Base-by-base conservation (phyloP, 2,797 vertebrate genomes). In the Trematomus bernacchii region DNA sequence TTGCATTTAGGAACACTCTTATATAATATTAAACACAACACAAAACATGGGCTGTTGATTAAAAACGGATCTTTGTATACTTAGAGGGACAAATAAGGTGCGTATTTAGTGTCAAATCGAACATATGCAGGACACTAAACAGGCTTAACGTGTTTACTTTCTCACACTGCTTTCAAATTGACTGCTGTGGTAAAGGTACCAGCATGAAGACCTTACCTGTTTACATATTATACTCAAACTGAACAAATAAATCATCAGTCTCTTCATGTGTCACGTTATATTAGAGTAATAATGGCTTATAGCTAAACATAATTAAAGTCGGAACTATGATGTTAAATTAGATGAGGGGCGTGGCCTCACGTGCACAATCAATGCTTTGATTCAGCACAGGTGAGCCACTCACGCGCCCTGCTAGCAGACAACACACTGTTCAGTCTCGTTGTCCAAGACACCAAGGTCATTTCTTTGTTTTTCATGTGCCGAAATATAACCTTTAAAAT, bases 301-400 rank as follows among this genome's bases (percentile, higher is more conserved):
- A 30, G 11, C 13, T 3, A 15, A 53, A 44, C n/a, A 33, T 6
- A 42, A 2, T 23, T 12, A 46, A 44, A 33, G 3, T 5, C 15
- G 33, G 2, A 16, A 13, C 33, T 51, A 47, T 65, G 21, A 3
- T 27, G 46, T 48, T 51, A 50, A n/a, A 51, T 13, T 0, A 19
- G 60, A 37, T 0, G 6, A 69, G 61, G 73, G 87, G 89, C 76
- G 85, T 83, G 87, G 76, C 62, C 27, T 88, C 57, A 13, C 44
- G 0, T 30, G 51, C 30, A 71, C 71, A 81, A 59, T 76, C 65
- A 59, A 11, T 57, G 46, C 58, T 70, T 70, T 81, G 66, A 74
- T 16, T 65, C 57, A 0, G 54, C 37, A 33, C 85, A 90, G 87
- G 89, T 91, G 85, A 85, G 46, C 16, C 14, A 0, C 48, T 67